Percentiles rank a stretch among this genome's conserved stretches.
phyloP scores from a whole-genome alignment of 2,888 invertebrate species.

The Ecliptopera silaceata region DNA sequence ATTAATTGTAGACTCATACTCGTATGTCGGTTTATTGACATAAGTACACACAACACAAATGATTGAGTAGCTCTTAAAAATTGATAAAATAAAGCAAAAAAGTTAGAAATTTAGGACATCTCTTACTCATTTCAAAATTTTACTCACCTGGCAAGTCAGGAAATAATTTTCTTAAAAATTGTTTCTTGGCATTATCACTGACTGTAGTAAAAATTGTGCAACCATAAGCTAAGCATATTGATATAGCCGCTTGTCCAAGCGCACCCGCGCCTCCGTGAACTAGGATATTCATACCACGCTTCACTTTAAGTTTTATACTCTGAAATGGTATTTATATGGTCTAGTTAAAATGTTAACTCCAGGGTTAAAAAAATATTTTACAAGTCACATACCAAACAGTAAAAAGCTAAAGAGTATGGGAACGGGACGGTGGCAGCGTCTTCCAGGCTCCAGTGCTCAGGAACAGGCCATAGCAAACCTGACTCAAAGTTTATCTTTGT shows the following conservation, averaged over 20 bases:
- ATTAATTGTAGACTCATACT: too few relatives aligned
- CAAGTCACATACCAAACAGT: conserved; percentile 51
- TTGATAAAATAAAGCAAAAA: too few relatives aligned
- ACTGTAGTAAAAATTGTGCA: conserved; percentile 66
- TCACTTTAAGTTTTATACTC: conserved; percentile 38
- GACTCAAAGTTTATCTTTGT: conserved; percentile 74
- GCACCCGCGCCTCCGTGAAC: conserved; percentile 54
- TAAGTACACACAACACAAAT: too few relatives aligned
- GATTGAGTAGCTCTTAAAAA: too few relatives aligned
- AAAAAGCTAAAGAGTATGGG: conserved; percentile 84
- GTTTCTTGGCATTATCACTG: conserved; percentile 57
- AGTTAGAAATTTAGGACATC: too few relatives aligned
- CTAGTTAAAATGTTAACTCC: too few relatives aligned
- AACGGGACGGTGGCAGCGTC: conserved; percentile 91
- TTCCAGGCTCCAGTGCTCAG: conserved; percentile 86
- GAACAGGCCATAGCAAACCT: conserved; percentile 85
- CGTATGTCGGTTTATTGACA: too few relatives aligned
- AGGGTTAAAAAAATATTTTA: conserved; percentile 7
- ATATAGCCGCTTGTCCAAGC: conserved; percentile 63
- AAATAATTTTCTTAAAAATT: conserved; percentile 56
- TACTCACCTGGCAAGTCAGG: conserved; percentile 54
- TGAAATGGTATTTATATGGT: conserved; percentile 16
- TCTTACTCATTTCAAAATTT: too few relatives aligned
- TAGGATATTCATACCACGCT: conserved; percentile 35
- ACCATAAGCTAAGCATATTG: conserved; percentile 52